Conservation (phyloP, 2,888 invertebrate species). For the Nephrocerus scutellatus region DNA sequence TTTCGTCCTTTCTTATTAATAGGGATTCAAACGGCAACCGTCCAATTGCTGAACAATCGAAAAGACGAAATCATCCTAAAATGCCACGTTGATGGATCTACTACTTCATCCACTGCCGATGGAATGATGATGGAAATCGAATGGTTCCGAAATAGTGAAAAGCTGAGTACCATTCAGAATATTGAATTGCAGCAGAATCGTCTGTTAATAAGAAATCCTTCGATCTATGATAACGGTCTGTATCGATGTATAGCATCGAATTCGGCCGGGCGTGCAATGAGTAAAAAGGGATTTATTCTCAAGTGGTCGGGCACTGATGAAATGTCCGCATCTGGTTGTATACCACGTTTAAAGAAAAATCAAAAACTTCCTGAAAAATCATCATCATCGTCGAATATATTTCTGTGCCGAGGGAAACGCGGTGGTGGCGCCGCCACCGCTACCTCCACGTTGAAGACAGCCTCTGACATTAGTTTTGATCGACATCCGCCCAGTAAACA, state of each 20-base stretch:
- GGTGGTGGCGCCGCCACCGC: slow-evolving; percentile 29
- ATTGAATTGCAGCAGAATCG: slow-evolving; percentile 51
- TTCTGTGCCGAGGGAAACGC: slow-evolving; percentile 44
- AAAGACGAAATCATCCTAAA: slow-evolving; percentile 41
- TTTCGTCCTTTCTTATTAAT: slow-evolving; percentile 17
- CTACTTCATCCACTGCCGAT: slow-evolving; percentile 35
- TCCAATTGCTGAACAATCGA: slow-evolving; percentile 37
- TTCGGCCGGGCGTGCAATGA: slow-evolving; percentile 53
- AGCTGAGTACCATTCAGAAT: slow-evolving; percentile 53
- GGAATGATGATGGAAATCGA: slow-evolving; percentile 37
- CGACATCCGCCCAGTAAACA: slow-evolving; percentile 52
- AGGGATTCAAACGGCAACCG: slow-evolving; percentile 41
- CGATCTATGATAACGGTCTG: slow-evolving; percentile 57
- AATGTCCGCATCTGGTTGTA: slow-evolving; percentile 29
- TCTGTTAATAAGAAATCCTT: slow-evolving; percentile 39
- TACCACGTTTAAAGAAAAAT: slow-evolving; percentile 37
- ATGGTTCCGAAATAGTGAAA: slow-evolving; percentile 54
- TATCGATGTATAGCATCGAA: slow-evolving; percentile 67
- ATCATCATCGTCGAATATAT: slow-evolving; percentile 32
- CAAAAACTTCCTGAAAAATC: slow-evolving; percentile 32
- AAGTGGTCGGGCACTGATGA: slow-evolving; percentile 24
- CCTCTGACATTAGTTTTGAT: slow-evolving; percentile 23
- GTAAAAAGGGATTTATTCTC: slow-evolving; percentile 38
- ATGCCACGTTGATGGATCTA: slow-evolving; percentile 43
- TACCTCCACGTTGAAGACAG: too few relatives aligned